Evolutionary conservation across 2,113 vertebrate genomes (phyloP), one percentile per base, ranked within the genome.

Genomic region (Aspiorhynchus laticeps): DNA sequence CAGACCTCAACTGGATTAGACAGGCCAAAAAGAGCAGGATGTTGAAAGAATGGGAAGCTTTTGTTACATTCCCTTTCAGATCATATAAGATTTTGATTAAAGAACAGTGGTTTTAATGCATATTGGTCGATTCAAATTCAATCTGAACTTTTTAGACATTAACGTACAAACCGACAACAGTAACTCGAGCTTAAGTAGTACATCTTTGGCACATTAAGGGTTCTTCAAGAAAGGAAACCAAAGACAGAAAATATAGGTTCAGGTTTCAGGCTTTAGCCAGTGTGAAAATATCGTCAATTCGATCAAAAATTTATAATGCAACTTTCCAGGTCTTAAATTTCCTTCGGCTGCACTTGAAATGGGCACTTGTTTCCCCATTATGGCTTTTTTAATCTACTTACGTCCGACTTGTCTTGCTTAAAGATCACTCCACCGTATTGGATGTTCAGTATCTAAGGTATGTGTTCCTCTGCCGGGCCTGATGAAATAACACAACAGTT

Each of bases 241-340:
- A 97, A 97, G 96, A 96, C 94, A 96, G 96, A 98, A 98, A 98
- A 97, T 96, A 98, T 92, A 95, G 96, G 95, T 95, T 99, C 94
- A 94, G 91, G 96, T 98, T 98, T 97, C 97, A 96, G 95, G 91
- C 95, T 94, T 94, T 94, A 95, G 86, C 95, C 96, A 95, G 96
- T 96, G 96, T 96, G 97, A 97, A 97, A 97, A 97, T 96, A 96
- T 96, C 93, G 95, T 96, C 97, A 98, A 99, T 99, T 97, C 96
- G 97, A 99, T 99, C 95, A 97, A 94, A 96, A 96, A 96, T 93
- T 94, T 96, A 96, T 98, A 97, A 98, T 97, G 96, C 94, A 96
- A 96, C 96, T 97, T 97, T 95, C 96, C 94, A 95, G 95, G 95
- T 96, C 95, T 98, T 96, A 94, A 95, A 97, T 98, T 96, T 97